phyloP scores from a whole-genome alignment of 2,797 vertebrate species.

The Ficedula albicollis region DNA sequence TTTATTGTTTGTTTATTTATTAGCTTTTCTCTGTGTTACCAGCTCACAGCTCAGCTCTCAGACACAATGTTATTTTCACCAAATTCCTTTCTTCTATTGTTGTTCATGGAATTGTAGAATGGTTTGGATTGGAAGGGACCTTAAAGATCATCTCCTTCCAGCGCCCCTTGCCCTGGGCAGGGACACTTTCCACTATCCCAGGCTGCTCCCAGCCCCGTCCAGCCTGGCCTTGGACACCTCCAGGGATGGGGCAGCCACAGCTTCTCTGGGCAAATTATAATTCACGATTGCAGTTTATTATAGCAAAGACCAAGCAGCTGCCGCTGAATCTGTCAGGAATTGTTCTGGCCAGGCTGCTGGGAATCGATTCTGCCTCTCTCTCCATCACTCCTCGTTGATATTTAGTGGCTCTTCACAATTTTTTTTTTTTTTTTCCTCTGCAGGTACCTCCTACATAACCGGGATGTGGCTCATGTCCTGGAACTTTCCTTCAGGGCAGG shows the following conservation, averaged over 20 bases:
- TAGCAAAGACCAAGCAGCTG: not conserved
- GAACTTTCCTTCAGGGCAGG: not conserved
- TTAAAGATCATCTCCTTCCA: not conserved
- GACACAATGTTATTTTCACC: not conserved
- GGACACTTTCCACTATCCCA: not conserved
- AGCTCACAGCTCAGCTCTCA: not conserved
- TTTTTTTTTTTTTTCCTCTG: not conserved
- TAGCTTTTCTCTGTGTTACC: not conserved
- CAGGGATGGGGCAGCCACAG: not conserved
- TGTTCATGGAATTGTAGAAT: not conserved
- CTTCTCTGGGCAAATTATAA: not conserved
- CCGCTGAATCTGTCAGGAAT: not conserved
- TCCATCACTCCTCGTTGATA: not conserved
- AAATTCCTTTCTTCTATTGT: not conserved
- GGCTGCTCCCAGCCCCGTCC: not conserved
- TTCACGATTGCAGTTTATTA: not conserved
- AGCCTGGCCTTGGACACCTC: not conserved
- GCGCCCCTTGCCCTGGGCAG: not conserved
- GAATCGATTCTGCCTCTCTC: not conserved
- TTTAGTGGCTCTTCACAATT: not conserved
- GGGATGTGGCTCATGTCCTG: not conserved
- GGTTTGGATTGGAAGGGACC: not conserved
- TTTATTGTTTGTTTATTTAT: not conserved
- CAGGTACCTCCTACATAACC: not conserved
- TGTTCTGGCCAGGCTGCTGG: not conserved